Percentiles rank a stretch among this genome's conserved stretches.
Evolutionary conservation across 1,140 invertebrate genomes (phyloP).

Genomic region (Pseudomyrmex flavicornis): DNA sequence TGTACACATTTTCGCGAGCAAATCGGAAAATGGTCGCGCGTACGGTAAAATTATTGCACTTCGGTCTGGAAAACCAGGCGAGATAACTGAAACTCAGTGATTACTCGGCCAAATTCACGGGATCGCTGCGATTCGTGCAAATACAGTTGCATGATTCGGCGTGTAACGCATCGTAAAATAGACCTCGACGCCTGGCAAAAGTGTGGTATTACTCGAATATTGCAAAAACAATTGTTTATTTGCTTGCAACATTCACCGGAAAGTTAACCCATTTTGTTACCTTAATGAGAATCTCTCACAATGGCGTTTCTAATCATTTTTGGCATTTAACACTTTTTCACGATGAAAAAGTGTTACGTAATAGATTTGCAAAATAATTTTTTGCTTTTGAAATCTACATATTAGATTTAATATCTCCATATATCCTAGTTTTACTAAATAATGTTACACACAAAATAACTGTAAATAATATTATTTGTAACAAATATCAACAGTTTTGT

Average conservation of each 20-base stretch:
- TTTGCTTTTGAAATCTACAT: neutral
- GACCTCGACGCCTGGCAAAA: slow-evolving; percentile 1
- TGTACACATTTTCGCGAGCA: neutral
- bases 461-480: too few relatives aligned
- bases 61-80: slow-evolving; percentile 13
- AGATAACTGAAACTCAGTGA: slow-evolving; percentile 55
- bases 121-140: slow-evolving; percentile 17
- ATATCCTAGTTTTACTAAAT: neutral
- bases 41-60: slow-evolving; percentile 8
- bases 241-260: neutral
- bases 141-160: slow-evolving; percentile 32
- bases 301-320: slow-evolving; percentile 1
- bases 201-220: slow-evolving; percentile 11
- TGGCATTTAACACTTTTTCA: neutral
- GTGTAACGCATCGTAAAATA: slow-evolving; percentile 49
- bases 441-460: too few relatives aligned
- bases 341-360: neutral
- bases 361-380: neutral
- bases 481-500: too few relatives aligned
- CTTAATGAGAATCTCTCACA: slow-evolving; percentile 32
- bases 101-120: slow-evolving; percentile 50
- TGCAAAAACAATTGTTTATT: slow-evolving; percentile 43
- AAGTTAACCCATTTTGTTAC: slow-evolving; percentile 28
- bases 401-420: neutral
- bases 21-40: neutral